Evolutionary conservation across 1,140 invertebrate species (phyloP), one percentile per base, ranked within the genome.

Genomic region (Procambarus clarkii): DNA sequence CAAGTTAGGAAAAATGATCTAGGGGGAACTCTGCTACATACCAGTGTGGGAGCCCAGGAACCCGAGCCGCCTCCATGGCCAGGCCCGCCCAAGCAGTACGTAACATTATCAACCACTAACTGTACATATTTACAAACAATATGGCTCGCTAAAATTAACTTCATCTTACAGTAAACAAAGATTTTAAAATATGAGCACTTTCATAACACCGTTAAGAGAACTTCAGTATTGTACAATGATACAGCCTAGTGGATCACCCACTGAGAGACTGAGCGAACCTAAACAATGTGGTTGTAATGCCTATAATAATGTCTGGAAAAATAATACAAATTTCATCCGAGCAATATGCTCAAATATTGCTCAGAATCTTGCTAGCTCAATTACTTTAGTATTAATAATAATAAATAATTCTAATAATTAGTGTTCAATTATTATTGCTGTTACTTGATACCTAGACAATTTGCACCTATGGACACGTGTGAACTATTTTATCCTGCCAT

Each of bases 91-190:
- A 0, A 34, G 0, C 34, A 2, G 11, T 15, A 82, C 54, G n/a
- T 18, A 82, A 13, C 80, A 82, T n/a, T 24, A 21, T 24, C 8
- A 50, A 58, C 45, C 50, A 82, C 80, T 58, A 58, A 54, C 80
- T 82, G 80, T 82, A 82, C 80, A 82, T 82, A 82, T 82, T 24
- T 82, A 82, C 80, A 82, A 82, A 82, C 80, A 82, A 82, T 50
- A 82, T 58, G 50, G 50, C 80, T 58, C 13, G 18, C 34, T 34
- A 79, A 50, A 50, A 34, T 74, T 2, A 74, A 9, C 7, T 34
- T 24, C 3, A 7, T 74, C 69, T 74, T 74, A 74, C 69, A 34
- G 2, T 24, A 74, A 34, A 74, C 69, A 74, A 74, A 34, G 24
- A 74, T 64, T 18, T 7, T 64, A 64, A 64, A 64, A 64, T 64